Conservation (phyloP, 2,797 vertebrate species). For the Sebastes elongatus region DNA sequence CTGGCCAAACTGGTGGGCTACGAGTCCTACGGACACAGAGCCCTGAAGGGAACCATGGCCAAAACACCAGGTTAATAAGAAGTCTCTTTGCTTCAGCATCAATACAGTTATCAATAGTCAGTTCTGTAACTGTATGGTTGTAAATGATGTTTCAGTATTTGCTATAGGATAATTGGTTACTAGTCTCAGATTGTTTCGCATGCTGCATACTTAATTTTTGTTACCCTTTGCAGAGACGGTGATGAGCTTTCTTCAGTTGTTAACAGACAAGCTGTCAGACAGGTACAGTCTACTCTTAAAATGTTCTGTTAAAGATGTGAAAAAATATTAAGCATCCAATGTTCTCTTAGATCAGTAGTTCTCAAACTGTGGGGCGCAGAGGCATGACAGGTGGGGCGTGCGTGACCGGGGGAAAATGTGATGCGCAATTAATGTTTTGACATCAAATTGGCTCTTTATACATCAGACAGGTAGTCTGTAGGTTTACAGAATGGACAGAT, state of each 20-base stretch:
- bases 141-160: background rate
- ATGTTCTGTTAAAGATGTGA: background rate
- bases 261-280: constrained; percentile 91
- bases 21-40: constrained; percentile 90
- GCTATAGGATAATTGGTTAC: background rate
- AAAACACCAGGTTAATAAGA: constrained; percentile 88
- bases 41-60: constrained; percentile 95
- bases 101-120: background rate
- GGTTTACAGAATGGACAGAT: no score
- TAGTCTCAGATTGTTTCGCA: background rate
- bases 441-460: no score
- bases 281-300: constrained; percentile 79
- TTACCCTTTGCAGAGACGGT: constrained; percentile 87
- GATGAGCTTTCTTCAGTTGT: constrained; percentile 90
- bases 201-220: background rate
- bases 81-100: background rate
- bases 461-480: no score
- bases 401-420: no score
- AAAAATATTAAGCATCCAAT: background rate
- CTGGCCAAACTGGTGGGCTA: constrained; percentile 94
- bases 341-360: no score
- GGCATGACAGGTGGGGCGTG: no score
- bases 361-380: no score
- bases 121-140: background rate
- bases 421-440: no score